A percentile compares a stretch with the other conserved stretches of the same genome.
Evolutionary conservation across 1,140 invertebrate species (phyloP).

Genomic region (Gryllus bimaculatus): DNA sequence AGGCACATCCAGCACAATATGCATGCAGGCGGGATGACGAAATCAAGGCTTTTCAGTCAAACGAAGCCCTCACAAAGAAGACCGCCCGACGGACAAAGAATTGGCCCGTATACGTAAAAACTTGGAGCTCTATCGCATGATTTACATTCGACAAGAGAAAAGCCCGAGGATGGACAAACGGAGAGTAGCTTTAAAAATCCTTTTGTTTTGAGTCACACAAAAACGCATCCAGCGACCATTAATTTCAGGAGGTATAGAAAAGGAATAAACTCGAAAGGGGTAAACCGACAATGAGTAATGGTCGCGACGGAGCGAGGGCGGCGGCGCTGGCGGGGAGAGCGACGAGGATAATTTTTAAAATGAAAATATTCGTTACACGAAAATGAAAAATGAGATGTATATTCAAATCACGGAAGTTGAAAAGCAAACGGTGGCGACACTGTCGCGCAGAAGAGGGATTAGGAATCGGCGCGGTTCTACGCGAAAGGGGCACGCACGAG

Average conservation of each 20-base stretch:
- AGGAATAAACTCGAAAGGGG: background rate
- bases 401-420: background rate
- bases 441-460: too few relatives aligned
- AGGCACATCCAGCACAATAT: background rate
- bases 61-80: background rate
- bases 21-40: background rate
- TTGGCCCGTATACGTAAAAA: background rate
- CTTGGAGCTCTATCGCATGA: slow-evolving; percentile 3
- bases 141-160: slow-evolving; percentile 1
- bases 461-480: too few relatives aligned
- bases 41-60: slow-evolving; percentile 4
- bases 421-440: background rate
- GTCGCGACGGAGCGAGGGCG: background rate
- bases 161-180: slow-evolving; percentile 2
- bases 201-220: slow-evolving; percentile 1
- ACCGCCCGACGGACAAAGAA: slow-evolving; percentile 2
- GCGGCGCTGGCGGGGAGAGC: background rate
- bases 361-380: slow-evolving; percentile 5
- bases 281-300: background rate
- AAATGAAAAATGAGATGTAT: background rate
- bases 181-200: slow-evolving; percentile 1
- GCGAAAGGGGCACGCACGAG: too few relatives aligned
- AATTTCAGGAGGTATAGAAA: background rate
- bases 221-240: background rate
- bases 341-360: background rate